Percentiles rank a stretch among this genome's conserved stretches.
phyloP scores from a whole-genome alignment of 53 echinoderm and acorn worm species.

The Temnopleurus reevesii region DNA sequence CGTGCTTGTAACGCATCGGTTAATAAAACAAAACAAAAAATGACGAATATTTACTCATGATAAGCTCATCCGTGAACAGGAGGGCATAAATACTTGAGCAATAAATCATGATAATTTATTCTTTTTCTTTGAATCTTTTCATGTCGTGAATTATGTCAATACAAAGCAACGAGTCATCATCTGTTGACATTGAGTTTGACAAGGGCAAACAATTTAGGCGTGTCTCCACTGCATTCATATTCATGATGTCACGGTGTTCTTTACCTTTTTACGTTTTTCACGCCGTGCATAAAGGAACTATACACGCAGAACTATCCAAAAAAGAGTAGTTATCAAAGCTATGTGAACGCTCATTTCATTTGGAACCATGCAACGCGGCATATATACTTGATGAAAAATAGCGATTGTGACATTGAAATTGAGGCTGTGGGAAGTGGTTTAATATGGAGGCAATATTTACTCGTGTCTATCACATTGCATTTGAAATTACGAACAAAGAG shows the following conservation, averaged over 20 bases:
- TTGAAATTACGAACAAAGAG: background rate
- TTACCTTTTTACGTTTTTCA: background rate
- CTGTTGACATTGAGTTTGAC: constrained; percentile 22
- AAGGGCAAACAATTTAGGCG: background rate
- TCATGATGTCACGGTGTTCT: too few species aligned
- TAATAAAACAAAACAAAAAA: constrained; percentile 1
- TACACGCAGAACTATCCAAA: background rate
- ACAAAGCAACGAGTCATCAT: background rate
- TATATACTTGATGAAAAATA: background rate
- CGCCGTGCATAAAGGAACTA: background rate
- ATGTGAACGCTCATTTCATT: too few species aligned
- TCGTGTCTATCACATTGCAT: background rate
- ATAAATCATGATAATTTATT: background rate
- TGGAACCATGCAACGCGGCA: background rate
- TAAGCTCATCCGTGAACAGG: background rate
- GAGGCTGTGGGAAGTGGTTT: background rate
- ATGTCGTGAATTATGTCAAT: background rate
- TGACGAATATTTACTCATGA: background rate
- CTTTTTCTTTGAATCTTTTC: too few species aligned
- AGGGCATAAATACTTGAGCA: background rate
- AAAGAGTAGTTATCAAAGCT: too few species aligned
- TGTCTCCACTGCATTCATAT: background rate
- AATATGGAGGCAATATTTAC: background rate
- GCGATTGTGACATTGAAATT: background rate
- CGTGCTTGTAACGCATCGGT: background rate